phyloP scores from a whole-genome alignment of 2,888 invertebrate genomes.

The Heliconius sara region DNA sequence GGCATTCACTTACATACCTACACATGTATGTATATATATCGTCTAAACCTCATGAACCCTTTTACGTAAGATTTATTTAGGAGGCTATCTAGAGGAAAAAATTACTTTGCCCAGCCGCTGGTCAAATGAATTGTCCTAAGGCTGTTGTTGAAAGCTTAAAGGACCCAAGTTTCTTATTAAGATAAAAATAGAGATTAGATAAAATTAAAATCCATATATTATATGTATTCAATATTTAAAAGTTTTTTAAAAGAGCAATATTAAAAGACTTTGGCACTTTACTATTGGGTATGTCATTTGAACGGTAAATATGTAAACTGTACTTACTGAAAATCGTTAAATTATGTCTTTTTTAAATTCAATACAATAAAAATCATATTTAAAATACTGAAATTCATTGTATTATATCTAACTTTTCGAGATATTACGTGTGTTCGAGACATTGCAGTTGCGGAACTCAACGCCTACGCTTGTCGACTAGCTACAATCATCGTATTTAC shows the following conservation, averaged over 20 bases:
- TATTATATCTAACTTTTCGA: not conserved
- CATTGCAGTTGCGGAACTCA: not conserved
- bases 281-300: no score
- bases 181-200: not conserved
- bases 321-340: no score
- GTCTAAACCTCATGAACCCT: constrained; percentile 22
- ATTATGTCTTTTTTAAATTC: no score
- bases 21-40: not conserved
- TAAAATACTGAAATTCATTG: not conserved
- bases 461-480: not conserved
- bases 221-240: no score
- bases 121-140: constrained; percentile 14
- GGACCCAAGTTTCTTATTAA: not conserved
- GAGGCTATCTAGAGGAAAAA: constrained; percentile 21
- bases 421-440: not conserved
- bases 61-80: constrained; percentile 25
- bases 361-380: no score
- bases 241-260: no score
- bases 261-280: no score
- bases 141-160: constrained; percentile 15
- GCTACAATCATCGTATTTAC: no score
- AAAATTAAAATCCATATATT: no score
- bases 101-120: constrained; percentile 1
- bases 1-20: not conserved
- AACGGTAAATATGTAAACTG: no score